Evolutionary conservation across 2,113 vertebrate genomes (phyloP), one percentile per base, ranked within the genome.

Genomic region (Onychostoma macrolepis): DNA sequence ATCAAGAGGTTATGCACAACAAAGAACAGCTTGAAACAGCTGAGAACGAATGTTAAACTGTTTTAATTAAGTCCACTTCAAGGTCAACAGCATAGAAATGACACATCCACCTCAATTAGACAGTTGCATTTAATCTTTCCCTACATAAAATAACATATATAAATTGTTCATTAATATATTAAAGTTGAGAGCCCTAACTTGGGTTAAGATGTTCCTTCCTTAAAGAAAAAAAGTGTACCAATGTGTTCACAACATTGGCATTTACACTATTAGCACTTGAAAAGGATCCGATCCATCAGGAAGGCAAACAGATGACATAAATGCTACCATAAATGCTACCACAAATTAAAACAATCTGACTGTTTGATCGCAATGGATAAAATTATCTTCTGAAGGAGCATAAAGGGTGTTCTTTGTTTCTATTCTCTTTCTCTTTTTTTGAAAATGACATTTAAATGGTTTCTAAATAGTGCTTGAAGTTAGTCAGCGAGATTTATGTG

Each of bases 381-480:
- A 83, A 72, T 80, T 86, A 72, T 69, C 45, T 72, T 86, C 77
- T 58, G 4, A 56, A 58, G 77, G 19, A 50, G 50, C 38, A 56
- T 77, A 72, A 87, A 84, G 48, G n/a, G 38, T 63, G 56, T 80
- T 80, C 53, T 26, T 61, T 80, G 36, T 72, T 72, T 41, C 69
- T 72, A 41, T 56, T 1, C 26, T 28, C n/a, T 48, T 38, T 30
- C 80, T 21, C 11, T 45, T 86, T 30, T 50, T 78, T 38, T 41
- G 28, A 53, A 12, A 84, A n/a, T 63, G 38, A 5, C 86, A 80
- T 85, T 81, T 75, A 88, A 81, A 88, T 67, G 30, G 53, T 75
- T 74, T 67, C 38, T 53, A 56, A 69, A 50, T 21, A 41, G 50
- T 67, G 84, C 84, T 65, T 65, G 74, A 86, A 56, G 76, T 50